Evolutionary conservation across 2,888 invertebrate species (phyloP), one percentile per base, ranked within the genome.

Genomic region (Agrotis exclamationis): DNA sequence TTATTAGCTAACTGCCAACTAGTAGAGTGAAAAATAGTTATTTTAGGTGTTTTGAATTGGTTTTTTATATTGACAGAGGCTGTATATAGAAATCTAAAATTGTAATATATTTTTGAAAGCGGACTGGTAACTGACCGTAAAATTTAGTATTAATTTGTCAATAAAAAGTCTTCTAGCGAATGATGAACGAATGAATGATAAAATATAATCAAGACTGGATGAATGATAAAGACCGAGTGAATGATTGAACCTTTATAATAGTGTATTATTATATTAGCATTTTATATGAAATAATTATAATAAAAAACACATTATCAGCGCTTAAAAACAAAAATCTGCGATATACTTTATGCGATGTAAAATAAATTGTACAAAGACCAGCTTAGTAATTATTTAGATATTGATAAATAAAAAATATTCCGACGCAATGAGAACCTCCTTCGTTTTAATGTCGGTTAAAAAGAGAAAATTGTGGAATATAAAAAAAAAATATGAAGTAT

Each of bases 361-460:
- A 65, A 24, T 75, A 50, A 70, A 11, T 24, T 75, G 75, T 72
- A 75, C 75, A 72, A 65, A 72, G 33, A 48, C 48, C 65, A 57
- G 44, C 66, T 7, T 66, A 57, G 56, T 72, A 56, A 75, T 64
- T 65, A 72, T 56, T 28, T 50, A 64, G 28, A 16, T n/a, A 33
- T 7, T 33, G 33, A 33, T 33, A 7, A 33, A 33, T 33, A 33
- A 33, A 33, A 33, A 33, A 33, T 0, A 33, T 33, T 33, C 33
- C 7, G 33, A 33, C 7, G 33, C 6, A 33, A 33, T 33, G 33
- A 7, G 33, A 33, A 33, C 33, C 7, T 6, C 33, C 33, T 7
- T 7, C 33, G 33, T 33, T 33, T 33, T 33, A 7, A 33, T 0
- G 7, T 33, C 33, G 33, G 33, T 14, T 13, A 45, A n/a, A n/a